Evolutionary conservation across 2,888 invertebrate genomes (phyloP).

Genomic region (Flexamia atlantica): DNA sequence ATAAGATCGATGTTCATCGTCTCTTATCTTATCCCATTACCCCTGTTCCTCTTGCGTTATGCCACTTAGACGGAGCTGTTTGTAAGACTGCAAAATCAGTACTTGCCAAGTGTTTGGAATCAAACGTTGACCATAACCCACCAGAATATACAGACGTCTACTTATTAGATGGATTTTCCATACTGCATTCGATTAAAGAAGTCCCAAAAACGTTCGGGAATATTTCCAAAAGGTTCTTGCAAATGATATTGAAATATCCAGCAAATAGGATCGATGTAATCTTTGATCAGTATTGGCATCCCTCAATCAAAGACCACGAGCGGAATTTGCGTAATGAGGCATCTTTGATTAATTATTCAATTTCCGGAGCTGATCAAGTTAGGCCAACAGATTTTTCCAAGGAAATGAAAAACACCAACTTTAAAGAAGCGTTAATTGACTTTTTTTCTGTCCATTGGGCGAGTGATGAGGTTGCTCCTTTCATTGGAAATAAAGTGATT

Average conservation of each 20-base stretch:
- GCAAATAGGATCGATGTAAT: slow-evolving; percentile 67
- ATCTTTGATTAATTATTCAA: slow-evolving; percentile 67
- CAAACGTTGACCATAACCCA: slow-evolving; percentile 44
- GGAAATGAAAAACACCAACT: slow-evolving; percentile 69
- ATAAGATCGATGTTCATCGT: slow-evolving; percentile 11
- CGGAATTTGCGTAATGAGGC: slow-evolving; percentile 68
- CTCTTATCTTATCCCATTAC: neutral
- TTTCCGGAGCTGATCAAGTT: slow-evolving; percentile 70
- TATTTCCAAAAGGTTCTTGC: slow-evolving; percentile 71
- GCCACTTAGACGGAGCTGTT: slow-evolving; percentile 25
- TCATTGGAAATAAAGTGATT: too few species aligned
- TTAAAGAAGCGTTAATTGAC: slow-evolving; percentile 70
- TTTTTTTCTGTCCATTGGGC: slow-evolving; percentile 71
- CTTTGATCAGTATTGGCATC: slow-evolving; percentile 71
- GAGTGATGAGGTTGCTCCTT: slow-evolving; percentile 66
- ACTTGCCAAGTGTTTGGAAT: neutral
- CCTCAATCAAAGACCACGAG: slow-evolving; percentile 73
- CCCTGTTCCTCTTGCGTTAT: neutral
- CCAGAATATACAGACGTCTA: slow-evolving; percentile 68
- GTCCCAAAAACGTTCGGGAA: slow-evolving; percentile 71
- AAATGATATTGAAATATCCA: slow-evolving; percentile 65
- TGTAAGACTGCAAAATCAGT: slow-evolving; percentile 36
- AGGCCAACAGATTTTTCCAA: slow-evolving; percentile 69
- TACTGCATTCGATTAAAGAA: slow-evolving; percentile 71
- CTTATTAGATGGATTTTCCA: slow-evolving; percentile 72